Base-by-base conservation (phyloP, 2,888 invertebrate genomes). In the Apomyelois bistriatella region DNA sequence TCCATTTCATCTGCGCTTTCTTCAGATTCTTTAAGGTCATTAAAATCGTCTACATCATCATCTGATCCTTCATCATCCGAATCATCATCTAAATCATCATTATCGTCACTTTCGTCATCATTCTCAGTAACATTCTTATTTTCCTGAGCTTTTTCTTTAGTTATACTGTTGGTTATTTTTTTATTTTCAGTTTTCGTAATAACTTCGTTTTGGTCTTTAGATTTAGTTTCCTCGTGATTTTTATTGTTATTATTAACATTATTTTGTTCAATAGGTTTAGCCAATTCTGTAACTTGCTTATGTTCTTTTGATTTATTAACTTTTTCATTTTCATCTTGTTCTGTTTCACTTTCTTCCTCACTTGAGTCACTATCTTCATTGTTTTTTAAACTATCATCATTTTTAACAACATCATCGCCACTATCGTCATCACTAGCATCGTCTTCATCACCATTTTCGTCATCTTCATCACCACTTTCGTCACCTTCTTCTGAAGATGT, bases 11-110 rank as follows among this genome's bases (percentile, higher is more conserved):
- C 68, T 48, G 73, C 76, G 55, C 75, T 72, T 50, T 87, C 87
- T 4, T 70, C 74, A 56, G 91, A 86, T 30, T 84, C 87, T 59
- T 82, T 90, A n/a, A 92, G 73, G 71, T 92, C 92, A 10, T 88
- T 83, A 9, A 90, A 75, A 71, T 83, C 68, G 56, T 78, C 72
- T 22, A 69, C 55, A 28, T 63, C 61, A 13, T 58, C 62, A 43
- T 64, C 59, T 28, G 59, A 60, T 50, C 64, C 65, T 38, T 59
- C 58, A 30, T 60, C 61, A 53, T 57, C 65, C 55, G 22, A 22
- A 16, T 65, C 61, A 30, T 64, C 60, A 52, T 53, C 60, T 46
- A 52, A 52, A 10, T 59, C 58, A 22, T 55, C 57, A 30, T 59
- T 58, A 22, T 55, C 57, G 28, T 48, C 51, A 46, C 16, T 12